Conservation (phyloP, 2,888 invertebrate species). For the Allygus modestus region DNA sequence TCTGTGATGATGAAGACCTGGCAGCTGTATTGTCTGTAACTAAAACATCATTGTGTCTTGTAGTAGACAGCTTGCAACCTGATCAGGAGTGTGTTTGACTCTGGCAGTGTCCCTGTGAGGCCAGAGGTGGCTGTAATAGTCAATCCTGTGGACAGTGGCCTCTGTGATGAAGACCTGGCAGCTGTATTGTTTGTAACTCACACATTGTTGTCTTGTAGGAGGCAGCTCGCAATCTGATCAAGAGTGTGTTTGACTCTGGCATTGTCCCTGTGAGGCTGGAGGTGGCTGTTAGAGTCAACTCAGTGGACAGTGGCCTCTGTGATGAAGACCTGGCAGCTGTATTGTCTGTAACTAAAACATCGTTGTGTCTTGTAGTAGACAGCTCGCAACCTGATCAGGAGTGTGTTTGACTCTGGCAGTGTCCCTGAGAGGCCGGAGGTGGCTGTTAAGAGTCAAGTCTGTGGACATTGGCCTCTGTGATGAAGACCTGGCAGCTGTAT, state of each 20-base stretch:
- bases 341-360: constrained; percentile 24
- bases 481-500: constrained; percentile 43
- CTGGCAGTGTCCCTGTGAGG: neutral
- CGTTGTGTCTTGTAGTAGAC: constrained; percentile 22
- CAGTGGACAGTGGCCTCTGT: constrained; percentile 59
- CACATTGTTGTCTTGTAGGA: constrained; percentile 11
- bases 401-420: constrained; percentile 24
- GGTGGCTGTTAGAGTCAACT: constrained; percentile 49
- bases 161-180: constrained; percentile 58
- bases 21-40: constrained; percentile 41
- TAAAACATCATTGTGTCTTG: too few relatives aligned
- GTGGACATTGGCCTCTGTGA: constrained; percentile 59
- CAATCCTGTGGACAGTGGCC: constrained; percentile 56
- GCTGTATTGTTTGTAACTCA: constrained; percentile 37
- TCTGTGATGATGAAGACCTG: constrained; percentile 57
- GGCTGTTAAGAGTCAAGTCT: constrained; percentile 48
- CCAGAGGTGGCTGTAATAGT: constrained; percentile 45
- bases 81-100: constrained; percentile 39
- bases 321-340: constrained; percentile 49
- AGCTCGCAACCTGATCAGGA: constrained; percentile 44
- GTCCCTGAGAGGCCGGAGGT: constrained; percentile 52
- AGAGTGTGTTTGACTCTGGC: constrained; percentile 14
- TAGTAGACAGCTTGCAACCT: constrained; percentile 41
- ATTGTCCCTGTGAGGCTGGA: constrained; percentile 40
- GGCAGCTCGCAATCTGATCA: constrained; percentile 45